phyloP scores from a whole-genome alignment of 2,113 vertebrate species.

The Gnathonemus longibarbis region DNA sequence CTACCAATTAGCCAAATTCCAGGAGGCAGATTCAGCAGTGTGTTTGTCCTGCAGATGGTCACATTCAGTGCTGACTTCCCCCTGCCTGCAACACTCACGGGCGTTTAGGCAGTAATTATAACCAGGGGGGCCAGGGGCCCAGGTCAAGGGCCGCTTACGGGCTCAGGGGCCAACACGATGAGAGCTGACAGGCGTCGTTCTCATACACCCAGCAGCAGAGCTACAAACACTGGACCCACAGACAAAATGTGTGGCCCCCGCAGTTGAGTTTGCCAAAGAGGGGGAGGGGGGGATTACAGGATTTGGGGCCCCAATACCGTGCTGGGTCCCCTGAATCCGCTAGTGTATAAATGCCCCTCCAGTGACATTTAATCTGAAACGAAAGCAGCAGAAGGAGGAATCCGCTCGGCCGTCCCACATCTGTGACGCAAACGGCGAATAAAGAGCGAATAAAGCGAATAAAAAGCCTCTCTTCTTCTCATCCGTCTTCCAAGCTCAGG shows the following conservation, averaged over 20 bases:
- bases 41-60: not conserved
- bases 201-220: not conserved
- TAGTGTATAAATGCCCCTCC: not conserved
- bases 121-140: not conserved
- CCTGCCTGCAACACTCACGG: not conserved
- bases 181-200: not conserved
- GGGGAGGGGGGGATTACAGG: not conserved
- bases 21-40: not conserved
- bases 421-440: not conserved
- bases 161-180: not conserved
- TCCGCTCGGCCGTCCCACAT: not conserved
- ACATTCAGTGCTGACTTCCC: not conserved
- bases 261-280: not conserved
- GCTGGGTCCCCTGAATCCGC: not conserved
- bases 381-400: not conserved
- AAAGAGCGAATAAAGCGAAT: too few species aligned
- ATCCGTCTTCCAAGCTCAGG: not conserved
- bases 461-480: not conserved
- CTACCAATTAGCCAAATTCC: not conserved
- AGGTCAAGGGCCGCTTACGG: not conserved
- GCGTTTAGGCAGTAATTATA: not conserved
- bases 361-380: not conserved
- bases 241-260: not conserved
- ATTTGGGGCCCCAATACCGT: not conserved
- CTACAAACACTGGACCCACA: not conserved